These are phyloP conservation scores for Acleris laterana DNA, from an alignment of 2,888 invertebrate genomes.

Conservation along the genomic window DNA sequence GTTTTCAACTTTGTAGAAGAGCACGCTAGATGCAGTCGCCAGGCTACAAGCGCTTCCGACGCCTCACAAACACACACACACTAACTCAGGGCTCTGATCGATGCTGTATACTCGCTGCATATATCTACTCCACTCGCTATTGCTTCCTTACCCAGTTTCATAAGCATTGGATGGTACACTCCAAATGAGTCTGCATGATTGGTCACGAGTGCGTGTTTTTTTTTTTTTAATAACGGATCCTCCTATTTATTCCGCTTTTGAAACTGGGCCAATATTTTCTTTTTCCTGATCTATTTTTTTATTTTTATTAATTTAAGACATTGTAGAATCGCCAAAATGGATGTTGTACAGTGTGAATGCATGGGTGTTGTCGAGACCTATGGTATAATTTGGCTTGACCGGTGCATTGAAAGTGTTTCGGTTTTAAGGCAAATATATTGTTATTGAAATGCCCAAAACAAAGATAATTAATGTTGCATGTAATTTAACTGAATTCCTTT, in stretches of 20 bases:
- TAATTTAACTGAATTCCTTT: neutral
- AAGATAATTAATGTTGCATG: neutral
- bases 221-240: too few species aligned
- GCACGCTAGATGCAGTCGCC: conserved; percentile 53
- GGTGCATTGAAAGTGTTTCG: conserved; percentile 22
- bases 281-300: conserved; percentile 10
- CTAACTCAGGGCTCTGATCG: conserved; percentile 43
- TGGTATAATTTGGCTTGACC: conserved; percentile 3
- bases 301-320: conserved; percentile 25
- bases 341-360: conserved; percentile 33
- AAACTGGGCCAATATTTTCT: conserved; percentile 13
- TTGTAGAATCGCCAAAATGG: conserved; percentile 27
- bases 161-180: neutral
- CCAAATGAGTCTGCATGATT: neutral
- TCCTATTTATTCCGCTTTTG: conserved; percentile 5
- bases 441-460: neutral
- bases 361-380: conserved; percentile 28
- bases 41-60: conserved; percentile 51
- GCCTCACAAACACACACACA: conserved; percentile 53
- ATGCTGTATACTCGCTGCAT: conserved; percentile 25
- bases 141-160: conserved; percentile 28
- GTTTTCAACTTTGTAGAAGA: conserved; percentile 42
- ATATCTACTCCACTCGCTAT: conserved; percentile 23
- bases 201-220: too few species aligned
- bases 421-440: neutral